Base-by-base conservation (phyloP, 2,797 vertebrate species). In the Amphiprion clarkii region DNA sequence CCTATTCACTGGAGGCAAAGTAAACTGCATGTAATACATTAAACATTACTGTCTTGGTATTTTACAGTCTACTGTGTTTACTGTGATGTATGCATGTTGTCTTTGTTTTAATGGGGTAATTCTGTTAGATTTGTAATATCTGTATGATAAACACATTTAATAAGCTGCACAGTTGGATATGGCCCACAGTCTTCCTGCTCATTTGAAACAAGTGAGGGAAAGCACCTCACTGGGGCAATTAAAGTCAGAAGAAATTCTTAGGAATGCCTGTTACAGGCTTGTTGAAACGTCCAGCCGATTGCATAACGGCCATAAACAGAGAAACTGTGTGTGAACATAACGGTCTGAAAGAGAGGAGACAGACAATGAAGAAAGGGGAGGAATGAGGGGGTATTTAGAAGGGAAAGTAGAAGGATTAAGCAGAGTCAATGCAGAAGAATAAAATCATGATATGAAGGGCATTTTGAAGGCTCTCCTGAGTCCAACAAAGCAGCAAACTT, bases 101-200 rank as follows among this genome's bases (percentile, higher is more conserved):
- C 69, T 81, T 78, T 33, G 6, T 74, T 60, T 1, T 71, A 70
- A 39, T 52, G 59, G 46, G 81, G 79, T 69, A 0, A 70, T 76
- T 85, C 83, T 73, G 63, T 71, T 59, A 60, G 13, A 81, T 61
- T 25, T 72, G 88, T 82, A 21, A 70, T 59, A 87, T 83, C 44
- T 46, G 67, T 58, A 19, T 86, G 65, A 86, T 78, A 71, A 88
- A 85, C 71, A 67, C 59, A 75, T 89, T 89, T 78, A 85, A 91
- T 92, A 74, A 88, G 87, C 67, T 51, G 71, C 82, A 86, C 82
- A 58, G 83, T 63, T 81, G 84, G 82, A 81, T 78, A 31, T 65
- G 68, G 48, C 46, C 67, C 48, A 60, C 42, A 39, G 27, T 68
- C 48, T 2, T 56, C n/a, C 44, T 73, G 31, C 48, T 77, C n/a